Percentiles rank a stretch among this genome's conserved stretches.
Conservation (phyloP, 2,888 invertebrate genomes). For the Cheilosia vulpina region DNA sequence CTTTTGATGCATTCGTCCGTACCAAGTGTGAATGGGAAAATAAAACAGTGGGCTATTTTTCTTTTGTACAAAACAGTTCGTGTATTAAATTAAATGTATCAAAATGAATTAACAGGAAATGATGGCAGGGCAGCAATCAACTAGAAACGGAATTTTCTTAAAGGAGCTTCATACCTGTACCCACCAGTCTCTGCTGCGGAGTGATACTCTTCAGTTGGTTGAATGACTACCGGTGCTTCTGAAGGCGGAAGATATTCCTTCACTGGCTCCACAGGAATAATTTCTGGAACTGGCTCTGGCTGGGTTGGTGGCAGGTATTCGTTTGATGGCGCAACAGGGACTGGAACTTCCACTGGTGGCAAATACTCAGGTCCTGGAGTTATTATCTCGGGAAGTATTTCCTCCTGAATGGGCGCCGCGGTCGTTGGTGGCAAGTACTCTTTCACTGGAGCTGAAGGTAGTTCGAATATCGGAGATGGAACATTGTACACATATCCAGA, state of each 20-base stretch:
- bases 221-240: conserved; percentile 2
- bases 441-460: conserved; percentile 38
- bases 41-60: too few relatives aligned
- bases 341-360: conserved; percentile 24
- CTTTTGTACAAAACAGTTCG: conserved; percentile 13
- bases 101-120: conserved; percentile 14
- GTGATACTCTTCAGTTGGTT: conserved; percentile 38
- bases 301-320: conserved; percentile 39
- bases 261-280: conserved; percentile 29
- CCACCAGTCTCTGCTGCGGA: conserved; percentile 31
- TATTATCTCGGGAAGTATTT: conserved; percentile 23
- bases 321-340: conserved; percentile 6
- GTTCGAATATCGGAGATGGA: conserved; percentile 45
- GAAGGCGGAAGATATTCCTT: conserved; percentile 57
- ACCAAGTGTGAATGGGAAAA: too few relatives aligned
- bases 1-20: too few relatives aligned
- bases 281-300: conserved; percentile 8
- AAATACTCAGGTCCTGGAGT: conserved; percentile 22
- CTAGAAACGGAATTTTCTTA: conserved; percentile 20
- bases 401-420: conserved; percentile 13
- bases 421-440: conserved; percentile 42
- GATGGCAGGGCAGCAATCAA: not conserved
- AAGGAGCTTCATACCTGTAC: conserved; percentile 40
- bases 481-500: conserved; percentile 57
- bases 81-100: conserved; percentile 34